phyloP scores from a whole-genome alignment of 35 echinoderm and acorn worm species.

The Ptychodera flava region DNA sequence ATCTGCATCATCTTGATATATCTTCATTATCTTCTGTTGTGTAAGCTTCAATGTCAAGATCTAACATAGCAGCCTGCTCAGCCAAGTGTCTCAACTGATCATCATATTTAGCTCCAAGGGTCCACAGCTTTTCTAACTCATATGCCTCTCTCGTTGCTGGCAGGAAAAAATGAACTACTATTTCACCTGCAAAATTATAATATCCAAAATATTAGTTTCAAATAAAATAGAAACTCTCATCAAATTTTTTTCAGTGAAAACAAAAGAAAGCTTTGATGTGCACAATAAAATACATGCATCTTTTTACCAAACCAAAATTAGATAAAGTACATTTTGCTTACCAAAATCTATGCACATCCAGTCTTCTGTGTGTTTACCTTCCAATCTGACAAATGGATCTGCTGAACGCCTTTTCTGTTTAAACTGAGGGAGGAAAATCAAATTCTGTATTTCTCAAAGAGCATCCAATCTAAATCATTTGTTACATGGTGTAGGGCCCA shows the following conservation, averaged over 20 bases:
- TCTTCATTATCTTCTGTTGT: too few species aligned
- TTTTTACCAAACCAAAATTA: too few species aligned
- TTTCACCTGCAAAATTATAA: constrained; percentile 59
- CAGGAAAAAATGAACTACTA: constrained; percentile 87
- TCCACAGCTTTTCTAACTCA: constrained; percentile 92
- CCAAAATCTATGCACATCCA: constrained; percentile 97
- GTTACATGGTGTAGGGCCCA: too few species aligned
- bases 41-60: too few species aligned
- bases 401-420: constrained; percentile 35
- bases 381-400: constrained; percentile 58
- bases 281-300: too few species aligned
- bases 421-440: constrained; percentile 43
- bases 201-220: neutral
- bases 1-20: too few species aligned
- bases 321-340: too few species aligned
- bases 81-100: constrained; percentile 38
- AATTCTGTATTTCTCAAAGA: too few species aligned
- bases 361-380: constrained; percentile 73
- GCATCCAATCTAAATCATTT: too few species aligned
- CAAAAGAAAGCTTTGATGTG: too few species aligned
- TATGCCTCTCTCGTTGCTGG: constrained; percentile 72
- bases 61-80: neutral
- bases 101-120: constrained; percentile 75
- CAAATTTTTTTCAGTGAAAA: too few species aligned
- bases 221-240: too few species aligned